A percentile compares a stretch with the other conserved stretches of the same genome.
Evolutionary conservation across 1,140 invertebrate species (phyloP).

Genomic region (Ceratina japonica): DNA sequence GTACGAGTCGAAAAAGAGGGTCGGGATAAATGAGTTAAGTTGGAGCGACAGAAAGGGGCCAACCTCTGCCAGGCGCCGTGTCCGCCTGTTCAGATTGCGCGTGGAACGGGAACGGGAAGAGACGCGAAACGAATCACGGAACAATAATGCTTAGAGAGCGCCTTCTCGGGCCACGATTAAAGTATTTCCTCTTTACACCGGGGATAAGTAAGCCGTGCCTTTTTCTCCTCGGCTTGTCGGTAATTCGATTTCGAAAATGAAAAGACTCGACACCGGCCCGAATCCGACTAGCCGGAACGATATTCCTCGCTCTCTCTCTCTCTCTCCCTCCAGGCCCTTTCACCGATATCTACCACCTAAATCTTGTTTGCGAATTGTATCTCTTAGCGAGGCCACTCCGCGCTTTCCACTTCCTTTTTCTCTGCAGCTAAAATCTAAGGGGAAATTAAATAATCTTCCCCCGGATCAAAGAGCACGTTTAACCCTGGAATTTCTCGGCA

Average conservation of each 20-base stretch:
- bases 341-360: slow-evolving; percentile 21
- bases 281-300: slow-evolving; percentile 9
- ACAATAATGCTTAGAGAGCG: slow-evolving; percentile 49
- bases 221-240: slow-evolving; percentile 16
- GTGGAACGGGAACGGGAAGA: slow-evolving; percentile 29
- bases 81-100: neutral
- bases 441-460: slow-evolving; percentile 21
- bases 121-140: slow-evolving; percentile 50
- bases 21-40: slow-evolving; percentile 63
- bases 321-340: neutral
- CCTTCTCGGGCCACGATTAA: slow-evolving; percentile 37
- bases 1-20: slow-evolving; percentile 56
- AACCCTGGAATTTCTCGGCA: neutral
- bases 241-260: slow-evolving; percentile 48
- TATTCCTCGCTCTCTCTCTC: slow-evolving; percentile 19
- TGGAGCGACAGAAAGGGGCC: slow-evolving; percentile 41
- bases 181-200: slow-evolving; percentile 44
- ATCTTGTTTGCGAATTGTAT: slow-evolving; percentile 47
- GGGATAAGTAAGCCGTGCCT: slow-evolving; percentile 12
- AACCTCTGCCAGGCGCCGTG: slow-evolving; percentile 51
- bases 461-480: slow-evolving; percentile 35
- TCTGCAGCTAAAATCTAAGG: neutral
- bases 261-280: slow-evolving; percentile 34
- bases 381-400: neutral
- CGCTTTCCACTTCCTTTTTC: neutral